A percentile compares a stretch with the other conserved stretches of the same genome.
Conservation (phyloP, 2,113 vertebrate genomes). For the Pimephales promelas region DNA sequence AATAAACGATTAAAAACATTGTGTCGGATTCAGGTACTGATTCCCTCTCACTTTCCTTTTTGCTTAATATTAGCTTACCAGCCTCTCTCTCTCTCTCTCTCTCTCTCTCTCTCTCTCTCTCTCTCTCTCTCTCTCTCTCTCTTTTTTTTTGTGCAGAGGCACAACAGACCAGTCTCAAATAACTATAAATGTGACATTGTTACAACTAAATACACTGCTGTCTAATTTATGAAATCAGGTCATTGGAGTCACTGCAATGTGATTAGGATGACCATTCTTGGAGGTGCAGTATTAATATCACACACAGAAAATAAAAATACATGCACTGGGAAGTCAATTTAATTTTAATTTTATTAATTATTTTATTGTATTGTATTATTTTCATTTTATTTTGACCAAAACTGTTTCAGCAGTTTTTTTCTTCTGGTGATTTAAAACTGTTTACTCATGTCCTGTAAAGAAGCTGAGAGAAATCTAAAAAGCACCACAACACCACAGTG, state of each 20-base stretch:
- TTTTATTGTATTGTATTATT: no score
- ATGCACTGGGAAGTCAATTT: background rate
- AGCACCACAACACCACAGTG: background rate
- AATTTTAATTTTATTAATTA: no score
- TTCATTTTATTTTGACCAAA: background rate
- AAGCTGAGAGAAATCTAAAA: background rate
- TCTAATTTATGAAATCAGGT: background rate
- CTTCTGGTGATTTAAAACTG: background rate
- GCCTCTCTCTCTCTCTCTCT: background rate
- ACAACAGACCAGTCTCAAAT: background rate
- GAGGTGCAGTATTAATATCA: background rate
- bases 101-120: slow-evolving; percentile 2
- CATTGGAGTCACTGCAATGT: background rate
- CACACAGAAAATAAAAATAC: background rate
- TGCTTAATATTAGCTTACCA: background rate
- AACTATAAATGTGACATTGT: background rate
- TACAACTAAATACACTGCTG: background rate
- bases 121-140: background rate
- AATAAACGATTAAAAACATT: background rate
- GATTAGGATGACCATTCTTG: background rate
- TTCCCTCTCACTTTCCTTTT: background rate
- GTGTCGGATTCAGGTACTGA: background rate
- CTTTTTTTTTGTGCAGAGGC: background rate
- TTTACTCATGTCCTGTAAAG: slow-evolving; percentile 5
- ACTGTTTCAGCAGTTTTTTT: background rate